Evolutionary conservation across 2,113 vertebrate genomes (phyloP), one percentile per base, ranked within the genome.

Genomic region (Lamprologus speciosus): DNA sequence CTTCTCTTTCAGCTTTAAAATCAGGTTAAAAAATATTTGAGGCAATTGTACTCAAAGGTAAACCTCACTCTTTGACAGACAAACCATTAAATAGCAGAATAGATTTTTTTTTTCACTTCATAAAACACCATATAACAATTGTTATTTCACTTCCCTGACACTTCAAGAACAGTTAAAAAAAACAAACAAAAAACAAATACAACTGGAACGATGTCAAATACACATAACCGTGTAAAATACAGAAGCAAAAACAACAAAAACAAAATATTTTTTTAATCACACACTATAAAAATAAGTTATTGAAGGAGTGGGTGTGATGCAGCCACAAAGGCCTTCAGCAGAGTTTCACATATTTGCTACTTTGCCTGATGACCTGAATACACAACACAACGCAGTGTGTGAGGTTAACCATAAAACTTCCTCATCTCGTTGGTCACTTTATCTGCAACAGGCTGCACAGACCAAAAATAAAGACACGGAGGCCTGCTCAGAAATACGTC

Each of bases 101-200:
- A 88, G 31, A 80, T 80, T 88, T 86, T 75, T 65, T 63, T 75
- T 80, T 88, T 86, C 42, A 92, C 88, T 90, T 93, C 83, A 90
- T 90, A 89, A 93, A 95, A 93, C 92, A 92, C 87, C 92, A 85
- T 90, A 92, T 81, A 84, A 91, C 86, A 94, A 68, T 85, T 85
- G 65, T 87, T 55, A 85, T 88, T 87, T 94, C 88, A 94, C 92
- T 95, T 96, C 92, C 93, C 94, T 95, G 95, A 95, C 94, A 95
- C 89, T 80, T 85, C 91, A 88, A 91, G 60, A 93, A 92, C 88
- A 93, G 42, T 75, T 75, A 4, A 28, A 73, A 13, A 82, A 87
- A 26, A 21, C 3, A 14, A 19, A 19, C 2, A 80, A 82, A 93
- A 89, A 90, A 23, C 58, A 91, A 83, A 90, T 12, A 87, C 88